Base-by-base conservation (phyloP, 2,797 vertebrate genomes). In the Phataginus tetradactyla region DNA sequence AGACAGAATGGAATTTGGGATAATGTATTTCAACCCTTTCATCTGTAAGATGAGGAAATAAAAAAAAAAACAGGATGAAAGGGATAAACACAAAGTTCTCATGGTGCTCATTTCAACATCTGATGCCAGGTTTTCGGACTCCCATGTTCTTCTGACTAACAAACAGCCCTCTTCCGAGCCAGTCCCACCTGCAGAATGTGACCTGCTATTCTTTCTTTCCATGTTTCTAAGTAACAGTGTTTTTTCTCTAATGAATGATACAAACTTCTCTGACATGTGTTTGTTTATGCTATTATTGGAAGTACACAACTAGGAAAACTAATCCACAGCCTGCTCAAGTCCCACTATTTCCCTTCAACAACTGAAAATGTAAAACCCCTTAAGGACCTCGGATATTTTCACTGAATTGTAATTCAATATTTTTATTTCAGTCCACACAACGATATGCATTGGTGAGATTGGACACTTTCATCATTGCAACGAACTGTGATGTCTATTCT, bases 351-450 rank as follows among this genome's bases (percentile, higher is more conserved):
- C 78, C 86, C 27, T 23, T 37, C 37, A 55, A 27, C 34, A 68
- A 39, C 12, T 34, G 78, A 37, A 93, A 90, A 94, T 53, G 11
- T 1, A 23, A 39, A 93, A 49, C 20, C 27, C 53, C 49, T 93
- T 37, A 85, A 80, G 34, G 61, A 39, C 39, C 13, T 74, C 14
- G 27, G 57, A 72, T 37, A 96, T 66, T 90, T 74, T 90, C 55
- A 95, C 61, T 23, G 6, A 91, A 74, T 61, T 72, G 32, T 86
- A 86, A 92, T 90, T 95, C 39, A 61, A 51, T 97, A 69, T 80
- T 94, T 93, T 91, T 85, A 94, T 90, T 92, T 94, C 55, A 92
- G 53, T 85, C 53, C 51, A 21, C 27, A 86, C 7, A 71, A 37
- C 49, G 86, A 8, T 79, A 17, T 37, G 32, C 68, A 72, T 42